Evolutionary conservation across 2,797 vertebrate species (phyloP), one percentile per base, ranked within the genome.

Genomic region (Morelia viridis): DNA sequence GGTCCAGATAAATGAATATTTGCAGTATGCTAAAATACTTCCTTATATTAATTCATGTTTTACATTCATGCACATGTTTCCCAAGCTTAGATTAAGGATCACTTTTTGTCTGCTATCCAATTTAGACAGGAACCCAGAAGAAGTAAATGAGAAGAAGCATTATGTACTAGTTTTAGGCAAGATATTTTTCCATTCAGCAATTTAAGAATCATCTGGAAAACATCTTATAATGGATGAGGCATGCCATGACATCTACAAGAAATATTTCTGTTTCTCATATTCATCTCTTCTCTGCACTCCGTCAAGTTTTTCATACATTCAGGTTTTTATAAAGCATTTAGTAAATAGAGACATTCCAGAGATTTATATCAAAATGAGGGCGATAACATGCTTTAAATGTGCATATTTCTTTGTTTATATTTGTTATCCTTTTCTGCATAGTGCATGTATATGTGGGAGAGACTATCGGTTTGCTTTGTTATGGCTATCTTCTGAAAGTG

Each of bases 201-300:
- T 97, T 97, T 97, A 96, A 97, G 97, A 97, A 94, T 96, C 97
- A 98, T 98, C 97, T 98, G 97, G 97, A 97, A 97, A 97, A 96
- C 97, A 98, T 98, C 96, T 97, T 95, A 95, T 97, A 96, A 97
- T 96, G 96, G 97, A 96, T 97, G 97, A 97, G 96, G 97, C 97
- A 96, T 97, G 96, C 97, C 97, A 97, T 97, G 97, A 97, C 97
- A 97, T 97, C 97, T 97, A 97, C 96, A 97, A 96, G 96, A 97
- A 97, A 97, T 97, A 97, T 97, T 98, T 98, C 97, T 97, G 94
- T 96, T 96, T 94, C 95, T 97, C 96, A 96, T 96, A 97, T 97
- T 97, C 96, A 96, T 96, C 95, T 94, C 94, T 96, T 94, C 94
- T 96, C 96, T 96, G 95, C 97, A 93, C 96, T 95, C 94, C 95